Base-by-base conservation (phyloP, 2,797 vertebrate genomes). In the Glossophaga mutica region DNA sequence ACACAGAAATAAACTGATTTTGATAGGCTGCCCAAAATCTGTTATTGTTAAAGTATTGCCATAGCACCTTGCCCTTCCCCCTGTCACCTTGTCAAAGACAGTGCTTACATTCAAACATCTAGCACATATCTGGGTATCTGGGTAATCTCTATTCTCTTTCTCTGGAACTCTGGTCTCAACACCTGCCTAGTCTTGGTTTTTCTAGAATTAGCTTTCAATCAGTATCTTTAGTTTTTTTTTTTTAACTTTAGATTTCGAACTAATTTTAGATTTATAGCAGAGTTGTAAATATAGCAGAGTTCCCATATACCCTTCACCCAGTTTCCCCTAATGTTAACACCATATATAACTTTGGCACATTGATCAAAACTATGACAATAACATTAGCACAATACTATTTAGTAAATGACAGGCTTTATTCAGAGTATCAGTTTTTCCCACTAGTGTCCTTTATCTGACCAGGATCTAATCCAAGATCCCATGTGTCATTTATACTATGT, bases 131-230 rank as follows among this genome's bases (percentile, higher is more conserved):
- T 74, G 48, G 32, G 34, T 77, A 85, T 90, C 18, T 76, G 73
- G 39, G 9, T 96, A 12, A 95, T 46, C 87, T 76, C 68, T 88
- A 73, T 84, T 93, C 39, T 96, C 52, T 70, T 46, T 70, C 50
- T 44, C 84, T 77, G 12, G 29, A 85, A 32, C 42, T 42, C 32
- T 73, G 37, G 19, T 26, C n/a, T 95, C 26, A 78, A 87, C 29
- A 68, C 16, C n/a, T 92, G 11, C 37, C 42, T 46, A 94, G 46
- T 83, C 11, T 39, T 76, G 29, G 4, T 94, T 84, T 93, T 94
- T 76, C 42, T 79, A 93, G 48, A 84, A 94, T 89, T 92, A 65
- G 57, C 34, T 95, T 94, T 93, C 39, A 86, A 68, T 91, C 32
- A 85, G 26, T 91, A 94, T 59, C 34, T 29, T 90, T 90, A 77